phyloP scores from a whole-genome alignment of 2,797 vertebrate species.

The Enteromius paludinosus region DNA sequence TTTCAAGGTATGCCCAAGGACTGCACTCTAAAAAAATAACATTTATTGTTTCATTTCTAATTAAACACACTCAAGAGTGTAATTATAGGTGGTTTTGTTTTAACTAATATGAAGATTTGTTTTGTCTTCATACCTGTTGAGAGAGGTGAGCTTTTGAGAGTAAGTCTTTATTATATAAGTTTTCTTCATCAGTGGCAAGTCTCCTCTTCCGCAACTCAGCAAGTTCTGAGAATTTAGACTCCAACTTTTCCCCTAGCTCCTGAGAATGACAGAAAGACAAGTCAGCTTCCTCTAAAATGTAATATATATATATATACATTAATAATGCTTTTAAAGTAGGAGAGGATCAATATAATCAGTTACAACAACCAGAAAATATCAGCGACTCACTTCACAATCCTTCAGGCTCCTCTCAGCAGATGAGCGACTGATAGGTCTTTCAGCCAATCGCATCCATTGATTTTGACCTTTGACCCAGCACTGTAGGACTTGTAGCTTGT shows the following conservation, averaged over 20 bases:
- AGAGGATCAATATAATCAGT: background rate
- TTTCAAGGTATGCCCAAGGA: slow-evolving; percentile 65
- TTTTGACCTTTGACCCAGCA: slow-evolving; percentile 82
- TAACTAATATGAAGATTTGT: background rate
- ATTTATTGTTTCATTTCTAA: background rate
- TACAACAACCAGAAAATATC: background rate
- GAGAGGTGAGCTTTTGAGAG: slow-evolving; percentile 59
- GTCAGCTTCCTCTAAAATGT: no score
- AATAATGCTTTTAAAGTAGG: background rate
- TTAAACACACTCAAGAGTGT: background rate
- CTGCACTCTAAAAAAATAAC: slow-evolving; percentile 66
- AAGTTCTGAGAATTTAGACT: slow-evolving; percentile 72
- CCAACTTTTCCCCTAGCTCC: slow-evolving; percentile 81
- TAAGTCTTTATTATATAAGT: slow-evolving; percentile 36
- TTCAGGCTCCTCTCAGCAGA: slow-evolving; percentile 74
- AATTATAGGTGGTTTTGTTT: background rate
- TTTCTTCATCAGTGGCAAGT: slow-evolving; percentile 36
- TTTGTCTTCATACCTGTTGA: slow-evolving; percentile 60
- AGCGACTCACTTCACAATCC: slow-evolving; percentile 80
- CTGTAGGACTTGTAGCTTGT: slow-evolving; percentile 74
- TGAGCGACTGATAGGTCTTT: slow-evolving; percentile 74
- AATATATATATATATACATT: background rate
- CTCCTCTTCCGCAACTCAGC: slow-evolving; percentile 72
- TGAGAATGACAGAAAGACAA: slow-evolving; percentile 57
- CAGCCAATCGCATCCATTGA: slow-evolving; percentile 74